Evolutionary conservation across 2,797 vertebrate species (phyloP).

Genomic region (Cyclura pinguis): DNA sequence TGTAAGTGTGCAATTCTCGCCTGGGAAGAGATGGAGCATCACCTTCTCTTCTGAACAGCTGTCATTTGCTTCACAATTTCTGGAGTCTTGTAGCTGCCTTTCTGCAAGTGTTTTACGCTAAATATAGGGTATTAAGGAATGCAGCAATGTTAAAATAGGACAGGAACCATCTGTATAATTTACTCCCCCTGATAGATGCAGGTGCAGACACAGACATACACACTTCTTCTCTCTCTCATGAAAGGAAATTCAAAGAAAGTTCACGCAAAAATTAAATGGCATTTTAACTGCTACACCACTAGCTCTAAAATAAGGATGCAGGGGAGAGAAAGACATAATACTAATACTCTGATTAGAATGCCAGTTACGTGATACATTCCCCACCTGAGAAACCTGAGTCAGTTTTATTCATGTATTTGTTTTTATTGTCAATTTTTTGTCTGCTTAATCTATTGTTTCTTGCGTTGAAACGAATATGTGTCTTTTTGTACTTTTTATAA

Average conservation of each 20-base stretch:
- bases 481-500: neutral
- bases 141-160: slow-evolving; percentile 17
- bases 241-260: neutral
- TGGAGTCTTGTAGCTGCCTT: slow-evolving; percentile 84
- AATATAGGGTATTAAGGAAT: slow-evolving; percentile 72
- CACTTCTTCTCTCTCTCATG: too few relatives aligned
- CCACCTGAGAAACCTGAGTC: neutral
- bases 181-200: neutral
- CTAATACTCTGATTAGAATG: neutral
- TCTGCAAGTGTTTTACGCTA: slow-evolving; percentile 95
- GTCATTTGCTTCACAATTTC: slow-evolving; percentile 74
- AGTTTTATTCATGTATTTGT: neutral
- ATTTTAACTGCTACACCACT: neutral
- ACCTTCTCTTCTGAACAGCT: slow-evolving; percentile 81
- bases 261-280: neutral
- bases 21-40: slow-evolving; percentile 92
- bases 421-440: neutral
- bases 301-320: neutral
- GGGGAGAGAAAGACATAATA: neutral
- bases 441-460: neutral
- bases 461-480: neutral
- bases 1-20: slow-evolving; percentile 90
- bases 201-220: too few relatives aligned
- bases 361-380: too few relatives aligned
- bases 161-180: neutral